Evolutionary conservation across 2,888 invertebrate genomes (phyloP).

Genomic region (Chaetoderma sp.): DNA sequence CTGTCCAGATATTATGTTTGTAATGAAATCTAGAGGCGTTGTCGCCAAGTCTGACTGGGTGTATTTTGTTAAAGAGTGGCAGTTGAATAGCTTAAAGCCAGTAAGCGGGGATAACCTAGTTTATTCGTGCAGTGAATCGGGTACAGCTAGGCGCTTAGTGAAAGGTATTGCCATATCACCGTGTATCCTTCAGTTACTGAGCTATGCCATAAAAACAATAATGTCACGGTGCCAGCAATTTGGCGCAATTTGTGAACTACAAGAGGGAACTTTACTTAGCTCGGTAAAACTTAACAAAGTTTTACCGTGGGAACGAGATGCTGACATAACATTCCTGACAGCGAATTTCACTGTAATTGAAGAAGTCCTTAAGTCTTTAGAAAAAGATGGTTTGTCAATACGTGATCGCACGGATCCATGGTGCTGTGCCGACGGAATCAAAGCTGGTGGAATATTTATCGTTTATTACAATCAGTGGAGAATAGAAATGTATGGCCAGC

Average conservation of each 20-base stretch:
- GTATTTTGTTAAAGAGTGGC: slow-evolving; percentile 5
- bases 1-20: too few relatives aligned
- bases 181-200: slow-evolving; percentile 46
- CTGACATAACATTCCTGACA: slow-evolving; percentile 42
- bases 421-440: slow-evolving; percentile 25
- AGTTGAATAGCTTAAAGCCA: slow-evolving; percentile 10
- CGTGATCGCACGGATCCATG: slow-evolving; percentile 2
- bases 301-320: slow-evolving; percentile 59
- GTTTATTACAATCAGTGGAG: slow-evolving; percentile 39
- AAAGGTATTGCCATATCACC: slow-evolving; percentile 39
- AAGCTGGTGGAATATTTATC: slow-evolving; percentile 35
- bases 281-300: slow-evolving; percentile 53
- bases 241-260: slow-evolving; percentile 46
- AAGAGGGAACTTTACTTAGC: slow-evolving; percentile 50
- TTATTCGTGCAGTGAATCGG: too few relatives aligned
- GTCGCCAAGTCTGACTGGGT: slow-evolving; percentile 19
- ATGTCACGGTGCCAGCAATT: slow-evolving; percentile 37
- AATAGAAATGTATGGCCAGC: slow-evolving; percentile 50
- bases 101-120: slow-evolving; percentile 46
- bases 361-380: slow-evolving; percentile 11
- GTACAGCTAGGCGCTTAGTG: slow-evolving; percentile 26
- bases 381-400: slow-evolving; percentile 26
- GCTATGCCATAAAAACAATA: slow-evolving; percentile 33
- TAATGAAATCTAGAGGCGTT: too few relatives aligned
- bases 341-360: slow-evolving; percentile 35